Percentiles rank a stretch among this genome's conserved stretches.
Evolutionary conservation across 2,113 vertebrate genomes (phyloP).

Genomic region (Lamprotornis superbus): DNA sequence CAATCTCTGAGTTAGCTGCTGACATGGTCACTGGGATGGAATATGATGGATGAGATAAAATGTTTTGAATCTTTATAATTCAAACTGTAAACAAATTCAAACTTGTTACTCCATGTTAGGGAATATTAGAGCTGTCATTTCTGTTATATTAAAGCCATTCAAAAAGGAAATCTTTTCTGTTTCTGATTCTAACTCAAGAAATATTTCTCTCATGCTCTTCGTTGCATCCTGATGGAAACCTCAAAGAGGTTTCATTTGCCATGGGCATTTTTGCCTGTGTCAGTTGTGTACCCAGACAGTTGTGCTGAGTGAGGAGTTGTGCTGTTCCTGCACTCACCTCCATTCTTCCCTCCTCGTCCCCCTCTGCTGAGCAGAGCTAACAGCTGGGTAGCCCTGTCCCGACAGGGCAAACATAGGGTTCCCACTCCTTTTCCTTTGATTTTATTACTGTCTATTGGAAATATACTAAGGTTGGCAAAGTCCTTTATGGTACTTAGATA

Average conservation of each 20-base stretch:
- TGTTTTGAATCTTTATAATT: background rate
- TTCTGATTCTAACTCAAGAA: background rate
- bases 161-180: background rate
- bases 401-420: background rate
- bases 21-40: background rate
- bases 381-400: background rate
- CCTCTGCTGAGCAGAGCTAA: background rate
- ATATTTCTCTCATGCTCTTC: background rate
- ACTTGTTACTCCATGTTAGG: background rate
- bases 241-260: background rate
- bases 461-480: background rate
- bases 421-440: background rate
- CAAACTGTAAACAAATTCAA: background rate
- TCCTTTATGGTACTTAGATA: background rate
- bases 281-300: accelerated
- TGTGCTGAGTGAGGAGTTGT: accelerated
- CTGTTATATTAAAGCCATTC: background rate
- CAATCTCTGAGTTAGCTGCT: background rate
- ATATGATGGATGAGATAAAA: background rate
- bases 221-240: background rate
- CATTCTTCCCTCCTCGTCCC: background rate
- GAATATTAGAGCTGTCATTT: background rate
- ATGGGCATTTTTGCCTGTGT: background rate
- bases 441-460: background rate
- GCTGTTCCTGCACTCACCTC: background rate